Evolutionary conservation across 2,113 vertebrate species (phyloP).

Genomic region (Mus musculus): DNA sequence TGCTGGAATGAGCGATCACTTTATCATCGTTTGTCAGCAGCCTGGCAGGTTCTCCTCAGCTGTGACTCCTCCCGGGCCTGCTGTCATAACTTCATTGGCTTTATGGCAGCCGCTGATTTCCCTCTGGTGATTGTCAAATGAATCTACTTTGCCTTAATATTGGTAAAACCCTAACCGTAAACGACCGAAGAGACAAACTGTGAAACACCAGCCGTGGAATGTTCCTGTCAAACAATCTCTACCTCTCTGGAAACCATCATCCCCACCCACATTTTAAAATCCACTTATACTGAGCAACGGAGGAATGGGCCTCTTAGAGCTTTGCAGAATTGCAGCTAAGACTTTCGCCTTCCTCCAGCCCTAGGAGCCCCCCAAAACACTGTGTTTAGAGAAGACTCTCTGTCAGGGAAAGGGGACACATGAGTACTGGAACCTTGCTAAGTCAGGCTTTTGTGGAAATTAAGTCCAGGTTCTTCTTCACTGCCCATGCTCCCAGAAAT

Average conservation of each 20-base stretch:
- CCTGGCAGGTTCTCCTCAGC: conserved; percentile 91
- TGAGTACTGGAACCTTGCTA: not conserved
- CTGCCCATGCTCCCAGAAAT: too few relatives aligned
- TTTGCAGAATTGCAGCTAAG: not conserved
- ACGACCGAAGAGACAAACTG: conserved; percentile 37
- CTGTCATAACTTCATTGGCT: conserved; percentile 91
- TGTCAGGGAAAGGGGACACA: not conserved
- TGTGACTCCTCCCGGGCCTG: conserved; percentile 87
- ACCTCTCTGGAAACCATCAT: not conserved
- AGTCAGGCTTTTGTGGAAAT: too few relatives aligned
- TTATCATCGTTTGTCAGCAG: conserved; percentile 99
- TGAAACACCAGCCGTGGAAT: not conserved
- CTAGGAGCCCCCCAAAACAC: not conserved
- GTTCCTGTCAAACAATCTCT: not conserved
- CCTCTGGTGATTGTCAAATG: conserved; percentile 85
- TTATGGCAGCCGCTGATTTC: conserved; percentile 83
- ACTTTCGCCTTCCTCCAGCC: conserved; percentile 28
- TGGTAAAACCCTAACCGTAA: conserved; percentile 77
- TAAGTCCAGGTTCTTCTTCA: too few relatives aligned
- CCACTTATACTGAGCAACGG: conserved; percentile 18
- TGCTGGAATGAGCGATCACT: conserved; percentile 93
- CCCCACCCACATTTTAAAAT: conserved; percentile 69
- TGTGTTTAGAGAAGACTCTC: not conserved
- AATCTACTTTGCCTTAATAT: conserved; percentile 84
- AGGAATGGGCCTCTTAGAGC: not conserved